Evolutionary conservation across 2,113 vertebrate species (phyloP).

Genomic region (Spea multiplicata): DNA sequence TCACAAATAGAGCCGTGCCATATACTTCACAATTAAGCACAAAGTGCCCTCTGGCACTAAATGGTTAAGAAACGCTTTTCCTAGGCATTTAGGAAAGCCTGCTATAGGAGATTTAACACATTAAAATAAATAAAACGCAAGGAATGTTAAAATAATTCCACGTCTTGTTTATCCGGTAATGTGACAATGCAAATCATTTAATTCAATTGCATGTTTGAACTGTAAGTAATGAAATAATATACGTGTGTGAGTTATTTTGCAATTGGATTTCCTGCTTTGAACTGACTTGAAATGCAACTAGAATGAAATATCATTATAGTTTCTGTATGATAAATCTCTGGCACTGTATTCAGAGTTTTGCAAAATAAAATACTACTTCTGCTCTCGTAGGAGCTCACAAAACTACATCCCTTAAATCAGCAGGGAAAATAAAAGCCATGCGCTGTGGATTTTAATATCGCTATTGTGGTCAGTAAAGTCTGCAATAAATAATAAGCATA

Average conservation of each 20-base stretch:
- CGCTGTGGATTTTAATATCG: background rate
- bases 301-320: background rate
- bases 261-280: background rate
- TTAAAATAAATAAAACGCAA: background rate
- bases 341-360: background rate
- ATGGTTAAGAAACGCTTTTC: background rate
- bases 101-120: background rate
- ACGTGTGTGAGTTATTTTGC: background rate
- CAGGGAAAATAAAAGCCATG: background rate
- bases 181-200: background rate
- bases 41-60: background rate
- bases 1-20: too few relatives aligned
- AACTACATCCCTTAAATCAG: background rate
- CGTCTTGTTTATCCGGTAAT: background rate
- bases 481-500: background rate
- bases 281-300: background rate
- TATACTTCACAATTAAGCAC: background rate
- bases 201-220: background rate
- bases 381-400: background rate
- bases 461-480: background rate
- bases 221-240: background rate
- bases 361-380: background rate
- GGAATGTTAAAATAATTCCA: background rate
- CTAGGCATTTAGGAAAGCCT: background rate
- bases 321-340: background rate